Conservation (phyloP, 2,113 vertebrate genomes). For the zebrafish (Danio rerio) region GRCz12tu NC_133187.1:4740001-4740500, state of each 20-base stretch:
- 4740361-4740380: constrained; percentile 10
- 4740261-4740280: not conserved
- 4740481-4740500: no score
- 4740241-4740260: not conserved
- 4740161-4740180: not conserved
- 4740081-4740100: not conserved
- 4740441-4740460: no score
- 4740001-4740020: not conserved
- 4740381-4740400: not conserved
- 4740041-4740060: not conserved
- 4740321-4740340: not conserved
- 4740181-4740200: not conserved
- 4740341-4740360: not conserved
- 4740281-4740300: not conserved
- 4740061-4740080: constrained; percentile 6
- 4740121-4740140: not conserved
- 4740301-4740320: not conserved
- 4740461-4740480: no score
- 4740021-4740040: constrained; percentile 12
- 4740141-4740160: not conserved
- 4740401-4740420: no score
- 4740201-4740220: not conserved
- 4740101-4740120: not conserved
- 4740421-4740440: no score
- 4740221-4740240: not conserved